Evolutionary conservation across 2,888 invertebrate species (phyloP).

Genomic region (Agriopis aurantiaria): DNA sequence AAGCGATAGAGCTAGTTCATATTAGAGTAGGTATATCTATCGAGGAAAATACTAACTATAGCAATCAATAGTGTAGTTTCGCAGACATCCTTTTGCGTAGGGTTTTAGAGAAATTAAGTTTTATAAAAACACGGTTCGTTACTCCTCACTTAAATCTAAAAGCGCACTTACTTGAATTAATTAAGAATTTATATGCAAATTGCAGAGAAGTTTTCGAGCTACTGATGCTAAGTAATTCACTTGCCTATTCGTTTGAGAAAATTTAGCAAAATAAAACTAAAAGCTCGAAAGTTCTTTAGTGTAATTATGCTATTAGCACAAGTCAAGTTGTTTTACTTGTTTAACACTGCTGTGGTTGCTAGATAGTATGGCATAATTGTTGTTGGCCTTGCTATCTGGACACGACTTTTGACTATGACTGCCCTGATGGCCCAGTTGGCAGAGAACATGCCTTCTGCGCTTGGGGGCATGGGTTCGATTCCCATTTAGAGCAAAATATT

Average conservation of each 20-base stretch:
- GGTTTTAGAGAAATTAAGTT: slow-evolving; percentile 10
- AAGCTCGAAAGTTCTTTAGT: neutral
- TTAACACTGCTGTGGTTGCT: no score
- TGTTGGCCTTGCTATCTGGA: neutral
- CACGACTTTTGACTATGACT: no score
- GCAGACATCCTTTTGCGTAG: neutral
- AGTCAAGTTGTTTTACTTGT: neutral
- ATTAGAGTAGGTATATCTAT: no score
- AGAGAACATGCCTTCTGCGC: no score
- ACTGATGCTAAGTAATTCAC: slow-evolving; percentile 9
- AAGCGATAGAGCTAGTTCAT: no score
- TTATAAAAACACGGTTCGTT: slow-evolving; percentile 22
- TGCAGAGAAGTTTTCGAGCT: slow-evolving; percentile 10
- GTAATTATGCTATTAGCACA: neutral
- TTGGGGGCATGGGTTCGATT: no score
- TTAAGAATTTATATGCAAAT: slow-evolving; percentile 22
- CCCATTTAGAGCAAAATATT: no score
- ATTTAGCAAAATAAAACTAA: slow-evolving; percentile 1
- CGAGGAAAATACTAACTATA: neutral
- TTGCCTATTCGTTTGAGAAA: slow-evolving; percentile 2
- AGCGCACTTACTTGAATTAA: slow-evolving; percentile 25
- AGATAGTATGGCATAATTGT: neutral
- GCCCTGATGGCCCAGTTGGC: no score
- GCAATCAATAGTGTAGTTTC: neutral
- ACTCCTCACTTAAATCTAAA: slow-evolving; percentile 23